Base-by-base conservation (phyloP, 2,797 vertebrate genomes). In the Tragelaphus eurycerus region DNA sequence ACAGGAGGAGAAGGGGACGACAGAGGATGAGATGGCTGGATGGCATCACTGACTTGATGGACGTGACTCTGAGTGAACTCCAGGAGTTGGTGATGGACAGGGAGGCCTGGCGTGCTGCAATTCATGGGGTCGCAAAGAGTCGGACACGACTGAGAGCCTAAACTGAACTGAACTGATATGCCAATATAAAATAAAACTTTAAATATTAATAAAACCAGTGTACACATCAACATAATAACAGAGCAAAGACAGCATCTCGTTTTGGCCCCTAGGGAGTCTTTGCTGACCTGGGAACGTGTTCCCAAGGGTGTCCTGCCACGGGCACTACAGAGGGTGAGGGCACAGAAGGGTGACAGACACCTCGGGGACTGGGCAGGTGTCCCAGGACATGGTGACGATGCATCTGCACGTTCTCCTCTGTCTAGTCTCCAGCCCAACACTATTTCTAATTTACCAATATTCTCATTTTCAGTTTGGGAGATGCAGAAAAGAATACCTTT, bases 401-500 rank as follows among this genome's bases (percentile, higher is more conserved):
- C 31, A 17, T 38, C 21, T 25, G 79, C 1, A 21, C 25, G 0
- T 8, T 1, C 4, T 0, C 1, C 11, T 2, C 4, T 3, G 0
- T 21, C 38, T 4, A 0, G 6, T 13, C 27, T 19, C 52, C 23
- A 10, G 16, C 8, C 31, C 64, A 12, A 0, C 1, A 13, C 29
- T 50, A 4, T 34, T n/a, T 54, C 7, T 25, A 17, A 23, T n/a
- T 21, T 38, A 50, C 25, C 54, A 31, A 6, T 29, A 60, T 57
- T 46, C 60, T 83, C n/a, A 46, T 16, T 21, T 64, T 60, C 15
- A 3, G 27, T 16, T 60, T 46, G 21, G 55, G 34, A 60, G 64
- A 57, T 16, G 3, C 0, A 50, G 48, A n/a, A 19, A 13, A 1
- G 14, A 14, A 0, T 7, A 12, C 27, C 23, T 55, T 48, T 16